Evolutionary conservation across 2,888 invertebrate genomes (phyloP).

Genomic region (Ecdyonurus torrentis): DNA sequence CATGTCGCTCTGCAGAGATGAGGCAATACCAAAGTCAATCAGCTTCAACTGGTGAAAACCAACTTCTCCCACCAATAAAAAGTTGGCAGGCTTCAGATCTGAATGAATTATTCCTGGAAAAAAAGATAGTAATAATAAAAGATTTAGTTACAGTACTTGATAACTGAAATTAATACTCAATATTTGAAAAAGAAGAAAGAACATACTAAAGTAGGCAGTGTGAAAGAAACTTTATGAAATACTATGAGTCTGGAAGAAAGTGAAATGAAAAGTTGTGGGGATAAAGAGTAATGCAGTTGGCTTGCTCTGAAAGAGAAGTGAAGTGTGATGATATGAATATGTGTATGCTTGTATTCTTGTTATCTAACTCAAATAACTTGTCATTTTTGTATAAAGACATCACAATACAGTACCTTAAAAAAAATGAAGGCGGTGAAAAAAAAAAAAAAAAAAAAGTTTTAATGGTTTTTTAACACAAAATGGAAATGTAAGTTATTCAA

Average conservation of each 20-base stretch:
- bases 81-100: conserved; percentile 94
- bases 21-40: conserved; percentile 95
- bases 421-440: too few species aligned
- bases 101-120: conserved; percentile 79
- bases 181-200: not conserved
- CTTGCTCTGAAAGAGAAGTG: too few species aligned
- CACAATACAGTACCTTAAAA: too few species aligned
- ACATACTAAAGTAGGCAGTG: not conserved
- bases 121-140: not conserved
- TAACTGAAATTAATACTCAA: not conserved
- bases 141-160: not conserved
- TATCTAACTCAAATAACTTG: too few species aligned
- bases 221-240: not conserved
- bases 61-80: conserved; percentile 60
- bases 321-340: too few species aligned
- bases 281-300: too few species aligned
- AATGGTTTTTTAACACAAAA: too few species aligned
- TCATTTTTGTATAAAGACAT: too few species aligned
- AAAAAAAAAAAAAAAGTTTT: too few species aligned
- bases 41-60: conserved; percentile 54
- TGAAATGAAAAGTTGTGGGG: too few species aligned
- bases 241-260: not conserved
- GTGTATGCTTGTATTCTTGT: too few species aligned
- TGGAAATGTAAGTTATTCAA: too few species aligned
- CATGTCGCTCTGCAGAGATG: conserved; percentile 68